Evolutionary conservation across 2,888 invertebrate species (phyloP).

Genomic region (Oxycera nigricornis): DNA sequence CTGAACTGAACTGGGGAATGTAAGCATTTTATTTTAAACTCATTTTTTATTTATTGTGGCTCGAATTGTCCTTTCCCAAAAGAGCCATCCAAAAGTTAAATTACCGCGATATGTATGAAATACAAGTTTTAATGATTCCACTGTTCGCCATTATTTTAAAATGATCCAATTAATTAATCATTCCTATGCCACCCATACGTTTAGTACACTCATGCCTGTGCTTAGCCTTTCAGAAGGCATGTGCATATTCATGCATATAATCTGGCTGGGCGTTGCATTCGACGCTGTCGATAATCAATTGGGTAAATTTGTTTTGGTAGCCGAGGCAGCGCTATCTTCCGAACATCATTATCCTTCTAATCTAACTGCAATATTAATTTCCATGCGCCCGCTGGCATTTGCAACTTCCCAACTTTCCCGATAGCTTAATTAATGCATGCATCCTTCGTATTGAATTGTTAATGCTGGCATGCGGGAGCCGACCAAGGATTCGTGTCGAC

Average conservation of each 20-base stretch:
- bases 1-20: too few relatives aligned
- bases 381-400: neutral
- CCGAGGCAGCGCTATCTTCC: neutral
- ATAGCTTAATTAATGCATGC: neutral
- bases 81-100: too few relatives aligned
- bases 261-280: neutral
- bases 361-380: slow-evolving; percentile 6
- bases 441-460: neutral
- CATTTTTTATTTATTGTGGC: too few relatives aligned
- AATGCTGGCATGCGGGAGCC: neutral
- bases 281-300: neutral
- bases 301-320: neutral
- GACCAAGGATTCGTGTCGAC: too few relatives aligned
- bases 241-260: neutral
- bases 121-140: neutral
- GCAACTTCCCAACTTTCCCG: neutral
- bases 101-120: too few relatives aligned
- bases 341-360: neutral
- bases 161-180: neutral
- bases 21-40: too few relatives aligned
- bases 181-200: neutral
- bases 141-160: neutral
- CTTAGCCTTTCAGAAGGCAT: neutral
- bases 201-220: neutral
- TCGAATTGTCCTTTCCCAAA: too few relatives aligned